Evolutionary conservation across 2,888 invertebrate genomes (phyloP).

Genomic region (Limnephilus rhombicus): DNA sequence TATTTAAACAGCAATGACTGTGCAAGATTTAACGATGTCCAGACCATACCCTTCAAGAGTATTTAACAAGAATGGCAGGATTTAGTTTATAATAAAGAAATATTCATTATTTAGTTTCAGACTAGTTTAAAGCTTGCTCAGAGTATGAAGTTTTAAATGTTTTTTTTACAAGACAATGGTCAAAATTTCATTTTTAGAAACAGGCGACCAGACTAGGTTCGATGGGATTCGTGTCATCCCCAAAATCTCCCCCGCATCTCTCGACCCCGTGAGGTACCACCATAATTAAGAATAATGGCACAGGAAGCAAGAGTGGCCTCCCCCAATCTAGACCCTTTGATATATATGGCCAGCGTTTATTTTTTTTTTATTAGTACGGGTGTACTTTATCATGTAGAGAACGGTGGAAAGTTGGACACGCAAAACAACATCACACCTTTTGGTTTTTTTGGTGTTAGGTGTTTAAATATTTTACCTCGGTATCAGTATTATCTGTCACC

Average conservation of each 20-base stretch:
- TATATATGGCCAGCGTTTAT: constrained; percentile 30
- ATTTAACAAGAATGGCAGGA: neutral
- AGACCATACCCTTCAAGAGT: neutral
- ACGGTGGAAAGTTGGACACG: neutral
- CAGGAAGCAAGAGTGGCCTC: constrained; percentile 48
- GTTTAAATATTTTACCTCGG: neutral
- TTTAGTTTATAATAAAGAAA: neutral
- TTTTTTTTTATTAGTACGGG: constrained; percentile 34
- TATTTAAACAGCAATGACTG: neutral
- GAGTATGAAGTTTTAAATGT: too few species aligned
- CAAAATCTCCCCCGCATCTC: neutral
- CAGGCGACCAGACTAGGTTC: neutral
- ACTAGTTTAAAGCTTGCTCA: neutral
- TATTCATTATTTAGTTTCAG: neutral
- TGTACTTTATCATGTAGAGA: neutral
- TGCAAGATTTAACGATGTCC: neutral
- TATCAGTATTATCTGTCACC: neutral
- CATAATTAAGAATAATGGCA: constrained; percentile 62
- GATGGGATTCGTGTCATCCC: neutral
- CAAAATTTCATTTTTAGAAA: neutral
- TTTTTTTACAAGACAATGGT: too few species aligned
- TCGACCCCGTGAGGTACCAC: constrained; percentile 25
- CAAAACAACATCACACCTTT: neutral
- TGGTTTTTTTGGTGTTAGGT: neutral
- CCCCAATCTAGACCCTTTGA: constrained; percentile 28